These are phyloP conservation scores for Antrozous pallidus DNA, from an alignment of 2,797 vertebrate species.

Conservation along the genomic window DNA sequence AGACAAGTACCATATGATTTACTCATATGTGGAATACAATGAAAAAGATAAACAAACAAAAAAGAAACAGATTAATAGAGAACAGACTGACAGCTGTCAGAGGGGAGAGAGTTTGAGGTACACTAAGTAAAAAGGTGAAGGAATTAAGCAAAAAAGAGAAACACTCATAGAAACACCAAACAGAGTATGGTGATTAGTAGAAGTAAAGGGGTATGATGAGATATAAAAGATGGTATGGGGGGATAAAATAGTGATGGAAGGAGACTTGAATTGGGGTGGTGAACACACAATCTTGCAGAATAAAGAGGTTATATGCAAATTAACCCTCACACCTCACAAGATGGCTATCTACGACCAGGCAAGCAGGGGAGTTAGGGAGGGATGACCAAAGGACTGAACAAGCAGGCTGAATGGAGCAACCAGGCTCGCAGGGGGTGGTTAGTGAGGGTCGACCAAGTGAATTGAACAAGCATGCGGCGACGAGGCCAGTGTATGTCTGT, in stretches of 20 bases:
- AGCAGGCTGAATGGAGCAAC: too few species aligned
- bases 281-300: not conserved
- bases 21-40: not conserved
- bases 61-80: not conserved
- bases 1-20: not conserved
- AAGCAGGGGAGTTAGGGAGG: too few species aligned
- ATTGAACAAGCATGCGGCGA: too few species aligned
- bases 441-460: too few species aligned
- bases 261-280: not conserved
- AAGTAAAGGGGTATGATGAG: not conserved
- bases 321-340: too few species aligned
- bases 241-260: not conserved
- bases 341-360: too few species aligned
- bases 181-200: not conserved
- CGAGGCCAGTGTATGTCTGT: too few species aligned
- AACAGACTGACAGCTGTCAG: not conserved
- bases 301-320: too few species aligned
- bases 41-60: not conserved
- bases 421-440: too few species aligned
- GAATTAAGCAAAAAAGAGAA: not conserved
- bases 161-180: not conserved
- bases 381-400: too few species aligned
- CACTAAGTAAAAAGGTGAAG: not conserved
- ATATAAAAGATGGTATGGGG: not conserved
- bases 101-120: not conserved